Evolutionary conservation across 2,888 invertebrate species (phyloP), one percentile per base, ranked within the genome.

Genomic region (Orthosia cruda): DNA sequence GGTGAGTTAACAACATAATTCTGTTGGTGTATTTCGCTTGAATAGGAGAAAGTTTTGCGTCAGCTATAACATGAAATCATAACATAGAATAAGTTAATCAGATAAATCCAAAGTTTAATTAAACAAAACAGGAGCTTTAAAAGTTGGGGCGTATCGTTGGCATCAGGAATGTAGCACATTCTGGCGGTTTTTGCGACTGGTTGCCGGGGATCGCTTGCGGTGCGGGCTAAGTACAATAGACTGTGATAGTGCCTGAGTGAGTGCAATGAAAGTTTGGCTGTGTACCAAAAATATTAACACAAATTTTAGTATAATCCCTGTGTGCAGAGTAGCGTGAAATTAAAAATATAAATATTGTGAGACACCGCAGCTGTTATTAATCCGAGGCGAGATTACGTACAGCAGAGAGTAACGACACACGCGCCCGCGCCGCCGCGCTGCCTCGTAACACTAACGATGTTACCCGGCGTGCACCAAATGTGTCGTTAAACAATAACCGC

Each of bases 261-360:
- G 78, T 81, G 83, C 85, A 82, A 86, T 84, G 84, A 84, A 85
- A 84, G 69, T 87, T 91, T 90, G 91, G 90, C 90, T 76, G 76
- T 71, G 83, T 84, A 89, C 90, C 90, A 91, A 89, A 87, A 92
- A 89, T 89, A 90, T 88, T 85, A 89, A 89, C 88, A 90, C 87
- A 88, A 87, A 87, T 91, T 85, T 86, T 87, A 89, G 87, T 89
- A 90, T 90, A 92, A 92, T 89, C 87, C 86, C 84, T 87, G 87
- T 89, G 91, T 87, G 91, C 91, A 84, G 86, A 88, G 87, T 80
- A 88, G 91, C 92, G 89, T 92, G 90, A 94, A 94, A 94, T 94
- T 93, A 94, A 94, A 94, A 93, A 92, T 93, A 93, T 93, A 92
- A 93, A 93, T 93, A 93, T 92, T 91, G 90, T 93, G 93, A 92